Evolutionary conservation across 2,113 vertebrate species (phyloP), one percentile per base, ranked within the genome.

Genomic region (Bolborhynchus lineola): DNA sequence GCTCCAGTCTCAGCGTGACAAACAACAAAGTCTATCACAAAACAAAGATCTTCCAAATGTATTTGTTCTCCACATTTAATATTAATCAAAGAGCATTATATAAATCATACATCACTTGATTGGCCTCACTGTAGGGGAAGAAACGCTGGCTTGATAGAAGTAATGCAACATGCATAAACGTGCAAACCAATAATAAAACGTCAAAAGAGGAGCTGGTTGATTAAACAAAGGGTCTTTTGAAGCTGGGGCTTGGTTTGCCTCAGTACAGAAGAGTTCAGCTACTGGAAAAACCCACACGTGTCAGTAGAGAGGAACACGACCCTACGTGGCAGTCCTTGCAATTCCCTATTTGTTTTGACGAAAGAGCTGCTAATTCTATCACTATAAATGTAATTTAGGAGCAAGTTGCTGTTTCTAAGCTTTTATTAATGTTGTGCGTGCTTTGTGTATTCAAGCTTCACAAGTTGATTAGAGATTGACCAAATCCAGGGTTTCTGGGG

Each of bases 41-140:
- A 57, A 81, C 33, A 89, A 76, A 90, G 84, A 92, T 80, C 62
- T 86, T 92, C 90, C 85, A 86, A 86, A 86, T 60, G 42, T 59
- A 68, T 96, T 91, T 88, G 80, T 95, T 97, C 79, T 92, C 77
- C 50, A 19, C 76, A 95, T 95, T 97, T 97, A 96, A 88, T 89
- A 98, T 97, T 96, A 92, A 97, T 95, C 94, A 94, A 97, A 95
- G 91, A 94, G 92, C 84, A 96, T 98, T 96, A 95, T 47, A 37
- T 86, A 97, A 97, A 92, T 94, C 94, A 89, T 65, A 90, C 93
- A 96, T 96, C 97, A 88, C 92, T 97, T n/a, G 35, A 68, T 86
- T 93, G 33, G 71, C 92, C 74, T 57, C 86, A 93, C 94, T 92
- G 33, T 28, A 96, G 86, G 94, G 94, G 79, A 69, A 91, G 29